Percentiles rank a stretch among this genome's conserved stretches.
Conservation (phyloP, 2,888 invertebrate genomes). For the Mimachlamys varia region DNA sequence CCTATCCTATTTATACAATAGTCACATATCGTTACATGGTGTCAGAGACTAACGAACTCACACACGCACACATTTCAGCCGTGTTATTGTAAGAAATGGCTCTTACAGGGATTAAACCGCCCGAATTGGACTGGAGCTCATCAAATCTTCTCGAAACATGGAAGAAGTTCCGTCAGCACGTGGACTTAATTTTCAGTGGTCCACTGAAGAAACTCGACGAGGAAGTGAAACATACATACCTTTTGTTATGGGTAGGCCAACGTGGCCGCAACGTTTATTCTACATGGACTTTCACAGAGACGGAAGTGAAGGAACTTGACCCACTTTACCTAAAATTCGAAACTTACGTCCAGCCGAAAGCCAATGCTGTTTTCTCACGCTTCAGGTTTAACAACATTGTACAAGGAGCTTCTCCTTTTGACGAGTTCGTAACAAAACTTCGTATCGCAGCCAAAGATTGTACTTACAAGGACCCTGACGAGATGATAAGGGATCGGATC, state of each 20-base stretch:
- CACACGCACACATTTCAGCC: no score
- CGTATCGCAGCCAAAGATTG: neutral
- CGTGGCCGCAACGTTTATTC: constrained; percentile 52
- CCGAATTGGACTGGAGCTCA: constrained; percentile 50
- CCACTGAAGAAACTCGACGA: constrained; percentile 44
- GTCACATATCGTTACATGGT: no score
- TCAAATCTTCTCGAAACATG: constrained; percentile 49
- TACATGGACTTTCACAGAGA: constrained; percentile 45
- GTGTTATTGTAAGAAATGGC: no score
- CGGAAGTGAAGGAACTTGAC: constrained; percentile 8
- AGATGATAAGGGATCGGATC: constrained; percentile 49
- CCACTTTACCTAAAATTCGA: constrained; percentile 42
- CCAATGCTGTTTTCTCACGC: constrained; percentile 47
- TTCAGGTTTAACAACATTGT: constrained; percentile 44
- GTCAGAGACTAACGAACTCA: no score
- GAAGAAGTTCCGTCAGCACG: constrained; percentile 53
- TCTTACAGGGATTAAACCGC: constrained; percentile 45
- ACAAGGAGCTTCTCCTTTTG: neutral
- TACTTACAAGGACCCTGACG: constrained; percentile 34
- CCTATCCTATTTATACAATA: no score
- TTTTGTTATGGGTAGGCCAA: constrained; percentile 48
- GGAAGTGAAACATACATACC: constrained; percentile 41
- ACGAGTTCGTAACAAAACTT: constrained; percentile 25
- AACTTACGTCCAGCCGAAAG: constrained; percentile 46
- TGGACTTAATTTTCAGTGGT: constrained; percentile 47